Evolutionary conservation across 2,113 vertebrate genomes (phyloP).

Genomic region (Equus przewalskii): DNA sequence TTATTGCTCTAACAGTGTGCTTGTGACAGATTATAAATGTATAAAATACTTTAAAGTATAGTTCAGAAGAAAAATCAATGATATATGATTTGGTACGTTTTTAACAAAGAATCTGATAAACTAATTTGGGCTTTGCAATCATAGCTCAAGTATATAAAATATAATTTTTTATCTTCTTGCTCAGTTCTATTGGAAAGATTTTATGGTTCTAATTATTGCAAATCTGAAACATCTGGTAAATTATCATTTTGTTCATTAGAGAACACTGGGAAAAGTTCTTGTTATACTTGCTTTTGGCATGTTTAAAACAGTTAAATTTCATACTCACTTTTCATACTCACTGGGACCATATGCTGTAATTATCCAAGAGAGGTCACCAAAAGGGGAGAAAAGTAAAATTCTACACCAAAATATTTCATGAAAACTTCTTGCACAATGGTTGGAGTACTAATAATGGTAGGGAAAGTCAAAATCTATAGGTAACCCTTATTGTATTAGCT

Average conservation of each 20-base stretch:
- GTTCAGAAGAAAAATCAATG: neutral
- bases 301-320: slow-evolving; percentile 74
- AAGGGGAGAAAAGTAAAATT: slow-evolving; percentile 64
- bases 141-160: slow-evolving; percentile 46
- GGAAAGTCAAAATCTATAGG: neutral
- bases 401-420: slow-evolving; percentile 9
- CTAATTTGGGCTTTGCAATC: slow-evolving; percentile 30
- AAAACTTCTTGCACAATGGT: neutral
- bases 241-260: slow-evolving; percentile 81
- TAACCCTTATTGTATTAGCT: neutral
- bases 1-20: neutral
- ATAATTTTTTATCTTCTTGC: slow-evolving; percentile 26
- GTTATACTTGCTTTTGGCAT: slow-evolving; percentile 75
- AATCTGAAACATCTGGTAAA: slow-evolving; percentile 79
- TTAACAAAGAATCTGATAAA: slow-evolving; percentile 11
- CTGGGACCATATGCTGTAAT: slow-evolving; percentile 73
- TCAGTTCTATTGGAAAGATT: slow-evolving; percentile 62
- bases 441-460: neutral
- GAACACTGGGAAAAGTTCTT: slow-evolving; percentile 70
- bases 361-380: slow-evolving; percentile 74
- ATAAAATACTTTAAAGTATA: neutral
- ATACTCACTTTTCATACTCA: slow-evolving; percentile 64
- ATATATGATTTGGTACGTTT: slow-evolving; percentile 3
- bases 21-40: neutral
- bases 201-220: slow-evolving; percentile 76